Percentiles rank a stretch among this genome's conserved stretches.
Conservation (phyloP, 2,113 vertebrate species). For the Notarius lentiginosus region DNA sequence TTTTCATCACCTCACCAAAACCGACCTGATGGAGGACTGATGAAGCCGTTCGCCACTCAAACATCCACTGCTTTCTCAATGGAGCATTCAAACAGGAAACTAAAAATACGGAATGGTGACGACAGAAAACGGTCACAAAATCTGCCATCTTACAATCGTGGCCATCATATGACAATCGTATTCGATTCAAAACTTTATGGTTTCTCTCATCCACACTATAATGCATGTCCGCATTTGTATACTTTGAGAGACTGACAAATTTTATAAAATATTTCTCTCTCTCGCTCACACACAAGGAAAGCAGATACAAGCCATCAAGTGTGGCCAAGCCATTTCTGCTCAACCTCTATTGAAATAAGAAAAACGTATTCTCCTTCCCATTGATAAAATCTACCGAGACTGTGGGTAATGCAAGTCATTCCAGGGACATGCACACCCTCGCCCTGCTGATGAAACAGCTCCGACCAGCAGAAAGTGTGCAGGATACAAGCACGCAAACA, state of each 20-base stretch:
- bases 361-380: conserved; percentile 47
- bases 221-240: neutral
- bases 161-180: neutral
- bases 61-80: neutral
- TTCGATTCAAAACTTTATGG: neutral
- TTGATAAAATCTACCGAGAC: conserved; percentile 36
- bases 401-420: conserved; percentile 19
- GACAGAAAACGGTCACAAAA: neutral
- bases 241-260: neutral
- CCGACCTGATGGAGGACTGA: neutral
- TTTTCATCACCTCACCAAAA: neutral
- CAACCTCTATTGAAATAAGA: conserved; percentile 54
- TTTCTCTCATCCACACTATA: neutral
- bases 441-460: neutral
- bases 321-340: conserved; percentile 41
- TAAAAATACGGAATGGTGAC: neutral
- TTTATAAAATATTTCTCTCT: too few relatives aligned
- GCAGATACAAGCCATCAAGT: neutral
- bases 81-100: neutral
- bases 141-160: neutral
- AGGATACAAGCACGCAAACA: neutral
- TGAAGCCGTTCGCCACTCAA: neutral
- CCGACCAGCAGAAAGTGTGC: neutral
- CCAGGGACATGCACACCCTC: neutral
- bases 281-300: neutral